A percentile compares a stretch with the other conserved stretches of the same genome.
Conservation (phyloP, 2,888 invertebrate genomes). For the Metacarcinus magister region DNA sequence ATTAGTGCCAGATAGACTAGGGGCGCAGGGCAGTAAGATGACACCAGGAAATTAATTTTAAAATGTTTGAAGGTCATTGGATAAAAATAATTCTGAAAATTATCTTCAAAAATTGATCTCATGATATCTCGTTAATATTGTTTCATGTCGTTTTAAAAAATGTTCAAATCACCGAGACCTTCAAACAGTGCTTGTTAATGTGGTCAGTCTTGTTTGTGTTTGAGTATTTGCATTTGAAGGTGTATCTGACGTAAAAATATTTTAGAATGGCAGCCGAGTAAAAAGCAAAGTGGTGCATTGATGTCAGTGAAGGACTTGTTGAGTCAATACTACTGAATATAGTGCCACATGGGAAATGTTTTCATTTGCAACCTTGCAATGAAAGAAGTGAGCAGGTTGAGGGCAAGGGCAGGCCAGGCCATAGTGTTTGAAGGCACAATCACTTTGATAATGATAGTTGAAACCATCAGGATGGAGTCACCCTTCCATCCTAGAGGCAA, state of each 20-base stretch:
- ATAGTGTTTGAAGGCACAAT: not conserved
- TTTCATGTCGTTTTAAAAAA: not conserved
- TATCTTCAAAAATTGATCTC: not conserved
- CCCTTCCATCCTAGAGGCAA: not conserved
- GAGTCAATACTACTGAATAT: not conserved
- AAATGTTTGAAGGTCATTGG: slow-evolving; percentile 51
- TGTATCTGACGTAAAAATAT: not conserved
- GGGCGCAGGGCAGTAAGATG: not conserved
- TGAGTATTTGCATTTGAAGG: slow-evolving; percentile 26
- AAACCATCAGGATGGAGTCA: not conserved
- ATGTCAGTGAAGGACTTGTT: not conserved
- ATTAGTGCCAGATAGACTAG: slow-evolving; percentile 74
- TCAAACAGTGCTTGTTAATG: slow-evolving; percentile 54
- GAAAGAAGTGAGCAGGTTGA: not conserved
- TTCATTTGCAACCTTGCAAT: slow-evolving; percentile 49
- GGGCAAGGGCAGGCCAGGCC: not conserved
- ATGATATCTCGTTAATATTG: not conserved
- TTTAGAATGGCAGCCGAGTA: not conserved
- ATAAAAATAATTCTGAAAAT: not conserved
- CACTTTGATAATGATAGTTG: not conserved
- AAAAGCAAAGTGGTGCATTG: not conserved
- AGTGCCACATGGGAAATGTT: slow-evolving; percentile 54
- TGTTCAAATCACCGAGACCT: not conserved
- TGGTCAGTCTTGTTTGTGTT: slow-evolving; percentile 55
- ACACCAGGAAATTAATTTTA: slow-evolving; percentile 31